Percentiles rank a stretch among this genome's conserved stretches.
Evolutionary conservation across 2,888 invertebrate species (phyloP).

Genomic region (Hypomecis punctinalis): DNA sequence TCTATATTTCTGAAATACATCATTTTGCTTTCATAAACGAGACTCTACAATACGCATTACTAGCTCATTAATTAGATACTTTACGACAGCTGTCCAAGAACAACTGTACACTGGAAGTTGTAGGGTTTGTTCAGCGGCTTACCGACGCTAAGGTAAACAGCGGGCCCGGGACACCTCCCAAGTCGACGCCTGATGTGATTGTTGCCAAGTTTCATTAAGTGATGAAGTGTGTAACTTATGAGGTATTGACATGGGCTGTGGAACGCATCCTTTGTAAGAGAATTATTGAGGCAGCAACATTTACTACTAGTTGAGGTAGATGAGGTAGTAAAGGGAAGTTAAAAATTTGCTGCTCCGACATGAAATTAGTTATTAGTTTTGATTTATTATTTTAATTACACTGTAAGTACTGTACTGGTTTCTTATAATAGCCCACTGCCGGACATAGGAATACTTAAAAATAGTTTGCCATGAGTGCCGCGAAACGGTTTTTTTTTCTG

Average conservation of each 20-base stretch:
- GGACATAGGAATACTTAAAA: too few species aligned
- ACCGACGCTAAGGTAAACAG: slow-evolving; percentile 15
- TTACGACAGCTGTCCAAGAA: not conserved
- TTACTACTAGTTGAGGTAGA: not conserved
- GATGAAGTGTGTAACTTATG: slow-evolving; percentile 10
- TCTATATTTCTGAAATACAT: too few species aligned
- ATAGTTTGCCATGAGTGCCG: too few species aligned
- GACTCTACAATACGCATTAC: too few species aligned
- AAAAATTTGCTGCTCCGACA: too few species aligned
- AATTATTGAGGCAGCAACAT: not conserved
- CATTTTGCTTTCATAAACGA: too few species aligned
- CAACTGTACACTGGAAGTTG: slow-evolving; percentile 9
- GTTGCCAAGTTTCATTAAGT: slow-evolving; percentile 20
- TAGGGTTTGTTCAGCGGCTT: slow-evolving; percentile 14
- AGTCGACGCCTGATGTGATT: slow-evolving; percentile 21
- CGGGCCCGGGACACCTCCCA: slow-evolving; percentile 3
- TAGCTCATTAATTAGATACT: not conserved
- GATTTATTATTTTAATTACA: too few species aligned
- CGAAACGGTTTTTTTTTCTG: too few species aligned
- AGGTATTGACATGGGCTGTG: slow-evolving; percentile 9
- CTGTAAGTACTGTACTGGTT: too few species aligned
- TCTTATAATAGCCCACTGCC: too few species aligned
- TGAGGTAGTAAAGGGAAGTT: not conserved
- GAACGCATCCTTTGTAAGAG: not conserved
- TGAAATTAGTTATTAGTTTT: too few species aligned